A percentile compares a stretch with the other conserved stretches of the same genome.
Conservation (phyloP, 2,797 vertebrate species). For the Darevskia nairensis region DNA sequence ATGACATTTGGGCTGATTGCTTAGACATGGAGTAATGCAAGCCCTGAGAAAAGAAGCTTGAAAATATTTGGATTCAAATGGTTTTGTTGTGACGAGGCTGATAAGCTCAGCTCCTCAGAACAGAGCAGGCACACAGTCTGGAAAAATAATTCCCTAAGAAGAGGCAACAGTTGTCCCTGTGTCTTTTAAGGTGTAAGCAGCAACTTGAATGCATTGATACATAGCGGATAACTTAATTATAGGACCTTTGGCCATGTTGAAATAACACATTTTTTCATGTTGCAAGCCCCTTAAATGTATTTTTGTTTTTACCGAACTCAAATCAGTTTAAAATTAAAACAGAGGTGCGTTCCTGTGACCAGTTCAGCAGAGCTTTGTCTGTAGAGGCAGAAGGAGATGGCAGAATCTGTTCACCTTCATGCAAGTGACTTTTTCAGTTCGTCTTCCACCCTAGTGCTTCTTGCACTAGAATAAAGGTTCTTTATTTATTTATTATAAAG, state of each 20-base stretch:
- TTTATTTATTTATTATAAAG: too few species aligned
- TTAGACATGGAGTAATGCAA: background rate
- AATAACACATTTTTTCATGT: background rate
- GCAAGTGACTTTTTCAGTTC: background rate
- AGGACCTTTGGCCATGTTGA: background rate
- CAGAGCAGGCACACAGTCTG: slow-evolving; percentile 34
- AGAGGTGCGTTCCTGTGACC: background rate
- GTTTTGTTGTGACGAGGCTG: slow-evolving; percentile 43
- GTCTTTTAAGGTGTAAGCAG: background rate
- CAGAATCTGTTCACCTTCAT: background rate
- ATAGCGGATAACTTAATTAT: background rate
- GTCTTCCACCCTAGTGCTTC: background rate
- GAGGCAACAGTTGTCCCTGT: background rate
- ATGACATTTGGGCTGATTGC: background rate
- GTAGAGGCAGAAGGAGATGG: background rate
- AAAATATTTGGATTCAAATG: slow-evolving; percentile 58
- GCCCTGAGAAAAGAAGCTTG: slow-evolving; percentile 40
- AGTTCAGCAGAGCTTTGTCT: background rate
- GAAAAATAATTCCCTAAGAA: slow-evolving; percentile 26
- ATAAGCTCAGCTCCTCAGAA: slow-evolving; percentile 28
- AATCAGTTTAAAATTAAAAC: background rate
- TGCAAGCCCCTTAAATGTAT: background rate
- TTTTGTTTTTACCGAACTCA: background rate
- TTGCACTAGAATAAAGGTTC: background rate
- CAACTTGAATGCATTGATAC: background rate